Evolutionary conservation across 2,113 vertebrate species (phyloP).

Genomic region (Indicator maculatus): DNA sequence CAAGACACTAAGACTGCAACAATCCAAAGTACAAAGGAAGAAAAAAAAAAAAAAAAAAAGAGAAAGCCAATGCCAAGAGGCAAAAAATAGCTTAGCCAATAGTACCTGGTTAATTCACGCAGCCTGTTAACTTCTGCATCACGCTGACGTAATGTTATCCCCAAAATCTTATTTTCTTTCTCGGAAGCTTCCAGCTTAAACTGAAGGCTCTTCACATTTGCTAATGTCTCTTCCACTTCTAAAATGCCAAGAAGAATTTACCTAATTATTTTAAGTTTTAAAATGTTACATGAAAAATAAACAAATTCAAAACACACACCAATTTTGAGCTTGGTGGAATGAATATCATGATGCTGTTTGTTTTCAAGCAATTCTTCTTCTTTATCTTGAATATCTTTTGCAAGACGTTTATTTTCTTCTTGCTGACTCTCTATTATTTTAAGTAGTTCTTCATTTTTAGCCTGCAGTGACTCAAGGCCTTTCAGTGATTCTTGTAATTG

Average conservation of each 20-base stretch:
- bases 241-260: slow-evolving; percentile 31
- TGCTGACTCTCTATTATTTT: slow-evolving; percentile 77
- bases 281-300: background rate
- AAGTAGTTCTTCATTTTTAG: slow-evolving; percentile 81
- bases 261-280: background rate
- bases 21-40: background rate
- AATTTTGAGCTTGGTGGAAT: slow-evolving; percentile 75
- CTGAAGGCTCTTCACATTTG: slow-evolving; percentile 77
- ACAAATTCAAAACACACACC: slow-evolving; percentile 71
- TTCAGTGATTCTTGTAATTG: slow-evolving; percentile 78
- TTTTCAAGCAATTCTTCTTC: slow-evolving; percentile 77
- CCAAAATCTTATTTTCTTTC: slow-evolving; percentile 83
- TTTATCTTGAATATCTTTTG: slow-evolving; percentile 74
- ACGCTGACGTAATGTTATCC: slow-evolving; percentile 78
- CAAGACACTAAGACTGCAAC: background rate
- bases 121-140: slow-evolving; percentile 83
- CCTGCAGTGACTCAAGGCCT: slow-evolving; percentile 80
- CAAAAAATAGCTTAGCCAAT: background rate
- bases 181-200: slow-evolving; percentile 81
- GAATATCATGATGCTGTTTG: slow-evolving; percentile 76
- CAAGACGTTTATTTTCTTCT: slow-evolving; percentile 75
- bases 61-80: background rate
- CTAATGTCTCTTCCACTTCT: slow-evolving; percentile 77
- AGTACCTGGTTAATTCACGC: slow-evolving; percentile 82
- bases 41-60: background rate